Percentiles rank a stretch among this genome's conserved stretches.
Conservation (phyloP, 2,888 invertebrate genomes). For the Tetragnatha montana region DNA sequence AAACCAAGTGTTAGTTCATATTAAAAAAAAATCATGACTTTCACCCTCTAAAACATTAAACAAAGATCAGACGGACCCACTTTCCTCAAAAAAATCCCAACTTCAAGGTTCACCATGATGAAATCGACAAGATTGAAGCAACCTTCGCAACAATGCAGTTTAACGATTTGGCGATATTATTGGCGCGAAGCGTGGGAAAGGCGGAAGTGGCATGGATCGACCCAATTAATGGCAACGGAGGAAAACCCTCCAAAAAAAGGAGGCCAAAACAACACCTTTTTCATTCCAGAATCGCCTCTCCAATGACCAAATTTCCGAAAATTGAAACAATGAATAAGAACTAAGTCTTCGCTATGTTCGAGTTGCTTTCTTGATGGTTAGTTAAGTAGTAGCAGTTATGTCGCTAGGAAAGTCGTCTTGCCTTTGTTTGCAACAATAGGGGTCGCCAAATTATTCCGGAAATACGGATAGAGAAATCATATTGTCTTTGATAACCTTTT, state of each 20-base stretch:
- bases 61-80: no score
- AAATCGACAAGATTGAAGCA: neutral
- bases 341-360: no score
- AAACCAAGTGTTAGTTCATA: no score
- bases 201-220: constrained; percentile 50
- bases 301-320: neutral
- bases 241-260: constrained; percentile 43
- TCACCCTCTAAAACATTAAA: no score
- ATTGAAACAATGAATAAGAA: constrained; percentile 9
- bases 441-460: neutral
- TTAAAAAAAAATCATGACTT: no score
- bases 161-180: constrained; percentile 41
- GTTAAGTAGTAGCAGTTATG: neutral
- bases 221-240: constrained; percentile 50
- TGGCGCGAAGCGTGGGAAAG: constrained; percentile 60
- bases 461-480: neutral
- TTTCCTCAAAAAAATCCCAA: no score
- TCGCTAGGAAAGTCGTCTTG: neutral
- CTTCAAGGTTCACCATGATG: no score
- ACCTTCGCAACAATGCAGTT: neutral
- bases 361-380: neutral
- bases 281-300: neutral
- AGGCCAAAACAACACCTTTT: constrained; percentile 24
- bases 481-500: neutral
- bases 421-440: neutral